phyloP scores from a whole-genome alignment of 2,797 vertebrate species.

The Tokudaia tokunoshimensis region DNA sequence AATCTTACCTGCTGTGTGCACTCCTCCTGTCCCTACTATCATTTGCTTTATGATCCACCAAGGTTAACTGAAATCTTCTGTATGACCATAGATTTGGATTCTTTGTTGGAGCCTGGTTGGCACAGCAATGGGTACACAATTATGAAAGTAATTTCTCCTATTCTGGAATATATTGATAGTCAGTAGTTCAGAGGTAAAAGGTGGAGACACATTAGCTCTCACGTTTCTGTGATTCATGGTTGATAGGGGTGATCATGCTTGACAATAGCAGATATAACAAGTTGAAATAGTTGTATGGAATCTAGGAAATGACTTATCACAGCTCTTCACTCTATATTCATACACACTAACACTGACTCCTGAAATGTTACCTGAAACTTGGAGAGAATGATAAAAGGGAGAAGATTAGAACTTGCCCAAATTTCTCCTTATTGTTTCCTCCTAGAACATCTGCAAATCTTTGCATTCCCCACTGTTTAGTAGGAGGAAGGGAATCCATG shows the following conservation, averaged over 20 bases:
- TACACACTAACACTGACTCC: too few species aligned
- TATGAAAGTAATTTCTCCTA: background rate
- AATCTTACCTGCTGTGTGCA: background rate
- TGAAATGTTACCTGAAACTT: background rate
- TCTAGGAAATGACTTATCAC: too few species aligned
- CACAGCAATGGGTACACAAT: background rate
- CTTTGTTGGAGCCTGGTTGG: too few species aligned
- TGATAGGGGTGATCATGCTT: background rate
- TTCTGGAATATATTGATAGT: background rate
- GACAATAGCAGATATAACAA: background rate
- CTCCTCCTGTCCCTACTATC: background rate
- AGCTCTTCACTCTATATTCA: background rate
- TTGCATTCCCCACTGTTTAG: background rate
- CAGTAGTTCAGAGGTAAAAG: background rate
- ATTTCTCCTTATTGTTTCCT: background rate
- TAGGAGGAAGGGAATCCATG: background rate
- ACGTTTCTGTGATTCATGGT: background rate
- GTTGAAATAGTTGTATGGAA: background rate
- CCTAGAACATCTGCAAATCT: background rate
- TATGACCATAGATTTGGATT: background rate
- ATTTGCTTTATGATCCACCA: background rate
- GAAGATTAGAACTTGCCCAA: background rate
- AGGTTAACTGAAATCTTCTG: too few species aligned
- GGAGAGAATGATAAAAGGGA: background rate
- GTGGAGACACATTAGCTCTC: background rate